A percentile compares a stretch with the other conserved stretches of the same genome.
Conservation (phyloP, 2,888 invertebrate genomes). For the Gnatocerus cornutus region DNA sequence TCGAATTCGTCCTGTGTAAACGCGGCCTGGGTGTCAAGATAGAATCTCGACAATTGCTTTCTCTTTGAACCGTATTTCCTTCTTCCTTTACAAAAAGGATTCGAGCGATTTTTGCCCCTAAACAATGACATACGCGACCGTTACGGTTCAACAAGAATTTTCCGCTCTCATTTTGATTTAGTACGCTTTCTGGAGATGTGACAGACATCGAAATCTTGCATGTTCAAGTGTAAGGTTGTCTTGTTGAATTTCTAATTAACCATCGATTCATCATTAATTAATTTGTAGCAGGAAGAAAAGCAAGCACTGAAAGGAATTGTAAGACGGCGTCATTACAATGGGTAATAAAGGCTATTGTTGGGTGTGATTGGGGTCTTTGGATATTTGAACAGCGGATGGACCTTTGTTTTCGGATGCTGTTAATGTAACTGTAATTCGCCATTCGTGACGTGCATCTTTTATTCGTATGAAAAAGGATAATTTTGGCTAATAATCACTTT, state of each 20-base stretch:
- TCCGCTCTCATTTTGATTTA: conserved; percentile 19
- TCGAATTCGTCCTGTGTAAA: too few species aligned
- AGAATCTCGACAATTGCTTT: conserved; percentile 32
- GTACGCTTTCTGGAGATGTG: conserved; percentile 24
- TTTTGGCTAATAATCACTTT: background rate
- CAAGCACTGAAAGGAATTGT: background rate
- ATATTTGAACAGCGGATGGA: background rate
- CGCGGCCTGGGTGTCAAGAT: background rate
- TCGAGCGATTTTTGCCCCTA: conserved; percentile 11
- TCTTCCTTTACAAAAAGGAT: conserved; percentile 10
- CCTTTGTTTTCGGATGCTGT: conserved; percentile 14
- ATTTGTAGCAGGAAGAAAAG: background rate
- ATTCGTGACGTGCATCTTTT: conserved; percentile 2
- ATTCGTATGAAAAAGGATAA: background rate
- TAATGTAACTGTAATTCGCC: conserved; percentile 4
- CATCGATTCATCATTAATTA: conserved; percentile 7
- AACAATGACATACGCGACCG: conserved; percentile 11
- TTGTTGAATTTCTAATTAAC: conserved; percentile 10
- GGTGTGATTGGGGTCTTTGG: conserved; percentile 2
- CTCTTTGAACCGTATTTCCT: conserved; percentile 44
- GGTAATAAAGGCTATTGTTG: conserved; percentile 18
- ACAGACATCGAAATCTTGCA: conserved; percentile 1
- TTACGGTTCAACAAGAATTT: conserved; percentile 5
- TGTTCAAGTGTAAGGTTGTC: background rate
- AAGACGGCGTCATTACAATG: background rate